Evolutionary conservation across 2,797 vertebrate genomes (phyloP), one percentile per base, ranked within the genome.

Genomic region (Crax fasciolata): DNA sequence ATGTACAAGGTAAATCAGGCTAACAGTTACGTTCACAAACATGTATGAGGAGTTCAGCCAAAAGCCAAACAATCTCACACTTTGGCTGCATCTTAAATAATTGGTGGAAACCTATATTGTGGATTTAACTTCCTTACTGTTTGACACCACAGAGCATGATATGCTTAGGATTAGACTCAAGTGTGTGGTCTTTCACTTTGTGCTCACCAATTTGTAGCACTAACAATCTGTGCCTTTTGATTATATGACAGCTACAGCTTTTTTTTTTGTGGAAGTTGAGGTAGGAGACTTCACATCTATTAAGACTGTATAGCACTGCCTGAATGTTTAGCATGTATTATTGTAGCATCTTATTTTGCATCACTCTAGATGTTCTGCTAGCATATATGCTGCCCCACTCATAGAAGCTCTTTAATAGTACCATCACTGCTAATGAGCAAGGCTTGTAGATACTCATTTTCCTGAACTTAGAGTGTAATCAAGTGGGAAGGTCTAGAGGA

Each of bases 141-240:
- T 84, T 83, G 23, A 84, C 86, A 41, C 15, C 19, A 52, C 20
- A 21, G 61, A 62, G 32, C 7, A 20, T 35, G 18, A 59, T 1
- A 16, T 1, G 1, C 3, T 48, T 48, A 41, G 28, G 13, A 27
- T 0, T 30, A 10, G 3, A 7, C 4, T 77, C 4, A 2, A 4
- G 6, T 13, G 5, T 3, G 2, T 14, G 2, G 2, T 12, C n/a
- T 88, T 68, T 32, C 32, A 20, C 15, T 62, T 11, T 18, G 70
- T 43, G 9, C 16, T 83, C 1, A 0, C 13, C 62, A 10, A 2
- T 39, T 66, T 48, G 46, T 28, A 32, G 3, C 13, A 6, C 15
- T 77, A 32, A 44, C 3, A 41, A 5, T 21, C 54, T 62, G 18
- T 63, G 13, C n/a, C n/a, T 13, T 52, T 43, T 85, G 38, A 51